Evolutionary conservation across 2,113 vertebrate genomes (phyloP).

Genomic region (Oxyura jamaicensis): DNA sequence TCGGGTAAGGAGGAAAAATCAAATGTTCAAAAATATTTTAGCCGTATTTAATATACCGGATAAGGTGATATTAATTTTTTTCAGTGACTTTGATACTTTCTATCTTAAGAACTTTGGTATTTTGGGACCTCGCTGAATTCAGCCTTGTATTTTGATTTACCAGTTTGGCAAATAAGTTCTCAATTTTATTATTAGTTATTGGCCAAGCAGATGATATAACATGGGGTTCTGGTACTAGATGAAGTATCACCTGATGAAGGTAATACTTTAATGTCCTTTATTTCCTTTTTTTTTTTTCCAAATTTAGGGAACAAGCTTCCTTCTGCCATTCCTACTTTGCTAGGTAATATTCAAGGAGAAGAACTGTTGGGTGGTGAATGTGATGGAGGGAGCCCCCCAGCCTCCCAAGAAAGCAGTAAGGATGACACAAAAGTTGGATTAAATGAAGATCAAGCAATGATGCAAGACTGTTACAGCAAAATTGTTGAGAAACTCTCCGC

Average conservation of each 20-base stretch:
- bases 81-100: not conserved
- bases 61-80: not conserved
- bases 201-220: not conserved
- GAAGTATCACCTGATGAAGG: not conserved
- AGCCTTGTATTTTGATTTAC: not conserved
- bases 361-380: constrained; percentile 84
- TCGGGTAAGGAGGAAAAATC: constrained; percentile 79
- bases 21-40: not conserved
- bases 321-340: constrained; percentile 90
- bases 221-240: not conserved
- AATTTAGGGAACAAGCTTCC: constrained; percentile 89
- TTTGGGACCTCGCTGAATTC: not conserved
- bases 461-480: constrained; percentile 99
- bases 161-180: not conserved
- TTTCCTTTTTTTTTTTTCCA: not conserved
- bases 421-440: constrained; percentile 88
- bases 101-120: not conserved
- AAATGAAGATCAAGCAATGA: constrained; percentile 98
- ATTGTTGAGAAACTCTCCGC: constrained; percentile 95
- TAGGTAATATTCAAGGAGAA: constrained; percentile 93
- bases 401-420: constrained; percentile 85
- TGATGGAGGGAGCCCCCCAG: constrained; percentile 82
- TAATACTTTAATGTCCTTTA: not conserved
- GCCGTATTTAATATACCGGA: not conserved
- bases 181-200: not conserved